Conservation (phyloP, 64 coral and sea anemone species). For the Catalaphyllia jardinei region DNA sequence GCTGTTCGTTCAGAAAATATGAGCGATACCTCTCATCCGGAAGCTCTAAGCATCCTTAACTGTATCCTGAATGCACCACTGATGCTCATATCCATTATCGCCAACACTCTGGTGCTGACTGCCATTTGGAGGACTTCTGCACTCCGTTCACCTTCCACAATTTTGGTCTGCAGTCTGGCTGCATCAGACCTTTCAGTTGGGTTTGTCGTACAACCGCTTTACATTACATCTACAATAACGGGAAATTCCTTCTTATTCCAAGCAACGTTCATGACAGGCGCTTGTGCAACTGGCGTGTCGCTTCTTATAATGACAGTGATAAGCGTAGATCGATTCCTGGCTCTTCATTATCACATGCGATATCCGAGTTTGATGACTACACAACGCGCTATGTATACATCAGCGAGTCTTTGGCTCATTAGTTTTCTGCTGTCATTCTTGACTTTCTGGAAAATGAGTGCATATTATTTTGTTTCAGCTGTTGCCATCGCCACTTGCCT, state of each 20-base stretch:
- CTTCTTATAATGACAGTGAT: background rate
- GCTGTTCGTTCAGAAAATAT: background rate
- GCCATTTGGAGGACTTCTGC: background rate
- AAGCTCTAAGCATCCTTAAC: background rate
- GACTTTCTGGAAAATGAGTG: background rate
- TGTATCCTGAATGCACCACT: background rate
- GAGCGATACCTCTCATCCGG: background rate
- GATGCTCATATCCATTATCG: background rate
- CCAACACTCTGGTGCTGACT: background rate
- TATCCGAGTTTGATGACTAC: constrained; percentile 3
- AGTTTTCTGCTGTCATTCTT: background rate
- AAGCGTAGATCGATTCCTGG: background rate
- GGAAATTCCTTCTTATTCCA: background rate
- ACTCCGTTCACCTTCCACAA: background rate
- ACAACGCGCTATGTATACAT: background rate
- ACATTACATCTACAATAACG: background rate
- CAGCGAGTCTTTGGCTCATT: background rate
- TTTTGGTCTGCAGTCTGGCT: constrained; percentile 23
- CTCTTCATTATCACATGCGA: constrained; percentile 20
- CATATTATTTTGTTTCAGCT: background rate
- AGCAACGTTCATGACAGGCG: background rate
- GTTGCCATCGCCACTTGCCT: background rate
- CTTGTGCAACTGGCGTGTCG: background rate
- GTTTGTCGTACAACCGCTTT: background rate
- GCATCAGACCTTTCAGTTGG: constrained; percentile 8